These are phyloP conservation scores for Graphium colonna DNA, from an alignment of 2,888 invertebrate genomes.

Conservation along the genomic window DNA sequence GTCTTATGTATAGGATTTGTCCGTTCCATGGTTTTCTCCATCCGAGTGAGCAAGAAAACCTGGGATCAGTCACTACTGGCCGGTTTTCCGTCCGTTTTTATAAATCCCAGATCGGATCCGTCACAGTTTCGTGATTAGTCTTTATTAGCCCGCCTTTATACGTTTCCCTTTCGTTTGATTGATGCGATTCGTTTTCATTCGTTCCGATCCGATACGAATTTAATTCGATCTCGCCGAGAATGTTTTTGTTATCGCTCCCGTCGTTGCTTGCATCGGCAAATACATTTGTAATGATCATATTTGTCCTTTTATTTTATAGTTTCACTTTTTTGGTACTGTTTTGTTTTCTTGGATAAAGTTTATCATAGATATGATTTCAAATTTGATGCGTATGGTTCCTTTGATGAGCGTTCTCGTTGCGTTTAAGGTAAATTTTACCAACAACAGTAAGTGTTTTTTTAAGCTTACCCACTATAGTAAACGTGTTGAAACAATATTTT, in stretches of 20 bases:
- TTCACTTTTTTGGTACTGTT: no score
- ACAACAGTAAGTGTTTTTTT: no score
- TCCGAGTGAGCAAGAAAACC: neutral
- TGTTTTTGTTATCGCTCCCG: neutral
- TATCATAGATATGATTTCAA: no score
- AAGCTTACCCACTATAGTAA: no score
- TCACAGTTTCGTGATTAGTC: slow-evolving; percentile 15
- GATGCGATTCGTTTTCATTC: slow-evolving; percentile 12
- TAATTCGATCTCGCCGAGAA: neutral
- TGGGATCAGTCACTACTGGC: neutral
- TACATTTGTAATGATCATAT: no score
- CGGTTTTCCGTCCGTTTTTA: slow-evolving; percentile 1
- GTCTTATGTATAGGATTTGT: no score
- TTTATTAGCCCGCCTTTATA: slow-evolving; percentile 13
- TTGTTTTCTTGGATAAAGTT: no score
- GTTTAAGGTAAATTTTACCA: no score
- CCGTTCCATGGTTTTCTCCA: neutral
- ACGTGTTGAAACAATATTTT: no score
- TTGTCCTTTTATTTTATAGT: no score
- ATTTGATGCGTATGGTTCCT: slow-evolving; percentile 2
- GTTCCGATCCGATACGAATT: neutral
- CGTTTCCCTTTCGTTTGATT: slow-evolving; percentile 13
- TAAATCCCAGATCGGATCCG: slow-evolving; percentile 10
- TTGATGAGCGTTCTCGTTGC: no score
- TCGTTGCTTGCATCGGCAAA: no score